Base-by-base conservation (phyloP, 2,888 invertebrate genomes). In the Plusia festucae region DNA sequence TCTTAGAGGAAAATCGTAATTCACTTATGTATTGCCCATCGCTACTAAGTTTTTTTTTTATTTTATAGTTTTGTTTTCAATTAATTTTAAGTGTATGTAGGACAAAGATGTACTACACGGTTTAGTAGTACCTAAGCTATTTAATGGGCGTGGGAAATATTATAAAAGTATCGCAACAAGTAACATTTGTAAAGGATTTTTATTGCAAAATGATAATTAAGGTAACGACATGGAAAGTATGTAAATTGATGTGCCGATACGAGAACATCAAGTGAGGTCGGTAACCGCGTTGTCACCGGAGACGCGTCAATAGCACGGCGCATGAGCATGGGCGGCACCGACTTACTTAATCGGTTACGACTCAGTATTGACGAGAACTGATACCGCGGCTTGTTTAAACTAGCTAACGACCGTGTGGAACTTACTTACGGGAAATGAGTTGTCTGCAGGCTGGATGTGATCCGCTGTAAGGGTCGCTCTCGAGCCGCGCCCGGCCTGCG, bases 281-380 rank as follows among this genome's bases (percentile, higher is more conserved):
- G 84, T 89, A 90, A 91, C 92, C 91, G 91, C 87, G 85, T 84
- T 85, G 90, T 87, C 84, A 85, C 85, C 81, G 84, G 85, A 84
- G 88, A 88, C 88, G 83, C 79, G 89, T 88, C 84, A 84, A 82
- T 81, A 81, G 74, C 70, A 72, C 73, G 79, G 75, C 70, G 73
- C 82, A 78, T 74, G 76, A 72, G 73, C 66, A 73, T 68, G 53
- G 70, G 73, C 72, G 76, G 59, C 34, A 7, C 2, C 46, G 15
- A 30, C n/a, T 40, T 32, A 16, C 46, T 61, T 5, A 46, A 40
- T 30, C 13, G 15, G 30, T 64, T 53, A 24, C 34, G 5, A 57
- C 16, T 53, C 24, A 49, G 24, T 64, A 65, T 53, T 32, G 30
- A 53, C 6, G 20, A 52, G 30, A 52, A 8, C 46, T 53, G 18